Percentiles rank a stretch among this genome's conserved stretches.
These are phyloP conservation scores for Argopecten irradians DNA, from an alignment of 1,140 invertebrate genomes.

Conservation along the genomic window DNA sequence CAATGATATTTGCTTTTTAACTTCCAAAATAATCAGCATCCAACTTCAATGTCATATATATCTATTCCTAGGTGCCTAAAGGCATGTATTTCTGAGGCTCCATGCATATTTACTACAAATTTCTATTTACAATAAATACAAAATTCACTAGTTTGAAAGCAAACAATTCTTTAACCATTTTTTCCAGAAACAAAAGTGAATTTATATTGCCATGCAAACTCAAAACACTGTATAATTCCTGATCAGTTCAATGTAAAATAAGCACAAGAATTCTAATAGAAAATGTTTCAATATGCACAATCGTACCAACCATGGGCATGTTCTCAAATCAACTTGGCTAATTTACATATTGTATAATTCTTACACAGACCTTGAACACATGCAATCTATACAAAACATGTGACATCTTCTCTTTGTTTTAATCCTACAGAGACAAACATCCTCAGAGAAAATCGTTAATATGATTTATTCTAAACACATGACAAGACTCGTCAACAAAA, in stretches of 20 bases:
- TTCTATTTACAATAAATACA: too few relatives aligned
- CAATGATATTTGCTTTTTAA: too few relatives aligned
- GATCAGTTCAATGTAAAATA: neutral
- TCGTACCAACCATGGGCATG: neutral
- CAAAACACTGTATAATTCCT: neutral
- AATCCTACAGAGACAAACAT: neutral
- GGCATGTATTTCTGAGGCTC: too few relatives aligned
- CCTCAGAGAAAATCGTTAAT: neutral
- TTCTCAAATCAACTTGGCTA: neutral
- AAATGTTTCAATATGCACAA: neutral
- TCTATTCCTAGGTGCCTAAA: too few relatives aligned
- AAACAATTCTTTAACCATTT: too few relatives aligned
- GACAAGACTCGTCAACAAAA: neutral
- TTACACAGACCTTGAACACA: neutral
- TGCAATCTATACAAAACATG: neutral
- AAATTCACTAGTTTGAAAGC: too few relatives aligned
- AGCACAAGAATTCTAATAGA: neutral
- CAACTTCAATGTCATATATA: too few relatives aligned
- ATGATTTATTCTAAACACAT: neutral
- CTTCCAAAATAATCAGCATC: too few relatives aligned
- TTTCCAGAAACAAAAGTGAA: too few relatives aligned
- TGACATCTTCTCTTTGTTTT: neutral
- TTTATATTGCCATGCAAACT: too few relatives aligned
- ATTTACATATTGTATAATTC: neutral
- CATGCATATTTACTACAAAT: too few relatives aligned